These are phyloP conservation scores for Clunio marinus DNA, from an alignment of 2,888 invertebrate genomes.

Conservation along the genomic window DNA sequence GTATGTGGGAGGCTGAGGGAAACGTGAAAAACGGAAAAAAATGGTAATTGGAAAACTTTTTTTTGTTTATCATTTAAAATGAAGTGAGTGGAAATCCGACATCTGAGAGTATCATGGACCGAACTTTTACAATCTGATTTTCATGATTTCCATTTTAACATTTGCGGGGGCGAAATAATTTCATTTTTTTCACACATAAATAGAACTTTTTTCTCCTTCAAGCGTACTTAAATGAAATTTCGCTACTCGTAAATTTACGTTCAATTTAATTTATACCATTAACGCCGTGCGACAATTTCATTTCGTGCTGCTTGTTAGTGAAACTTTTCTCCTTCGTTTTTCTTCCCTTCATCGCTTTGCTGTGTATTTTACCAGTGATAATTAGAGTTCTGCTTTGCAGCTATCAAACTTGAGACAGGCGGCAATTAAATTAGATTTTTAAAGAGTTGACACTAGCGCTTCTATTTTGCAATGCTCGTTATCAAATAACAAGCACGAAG, in stretches of 20 bases:
- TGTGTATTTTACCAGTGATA: background rate
- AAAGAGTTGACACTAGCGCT: too few relatives aligned
- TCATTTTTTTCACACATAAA: background rate
- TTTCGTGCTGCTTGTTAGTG: too few relatives aligned
- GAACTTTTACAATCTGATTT: background rate
- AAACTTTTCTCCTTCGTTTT: too few relatives aligned
- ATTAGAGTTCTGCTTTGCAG: background rate
- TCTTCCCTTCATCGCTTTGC: too few relatives aligned
- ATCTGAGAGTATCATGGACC: background rate
- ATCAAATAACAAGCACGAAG: too few relatives aligned
- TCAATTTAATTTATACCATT: too few relatives aligned
- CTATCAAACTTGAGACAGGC: background rate
- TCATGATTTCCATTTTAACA: conserved; percentile 1
- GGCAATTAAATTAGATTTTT: too few relatives aligned
- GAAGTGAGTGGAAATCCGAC: conserved; percentile 7
- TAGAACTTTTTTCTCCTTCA: background rate
- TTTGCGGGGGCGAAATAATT: background rate
- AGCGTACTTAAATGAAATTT: background rate
- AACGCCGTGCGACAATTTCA: too few relatives aligned
- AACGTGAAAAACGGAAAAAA: conserved; percentile 4
- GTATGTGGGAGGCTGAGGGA: background rate
- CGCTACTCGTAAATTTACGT: too few relatives aligned
- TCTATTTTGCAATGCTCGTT: too few relatives aligned
- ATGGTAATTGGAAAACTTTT: conserved; percentile 38
- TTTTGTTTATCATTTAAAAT: conserved; percentile 19